These are phyloP conservation scores for Tiaroga cobitis DNA, from an alignment of 2,797 vertebrate species.

Conservation along the genomic window DNA sequence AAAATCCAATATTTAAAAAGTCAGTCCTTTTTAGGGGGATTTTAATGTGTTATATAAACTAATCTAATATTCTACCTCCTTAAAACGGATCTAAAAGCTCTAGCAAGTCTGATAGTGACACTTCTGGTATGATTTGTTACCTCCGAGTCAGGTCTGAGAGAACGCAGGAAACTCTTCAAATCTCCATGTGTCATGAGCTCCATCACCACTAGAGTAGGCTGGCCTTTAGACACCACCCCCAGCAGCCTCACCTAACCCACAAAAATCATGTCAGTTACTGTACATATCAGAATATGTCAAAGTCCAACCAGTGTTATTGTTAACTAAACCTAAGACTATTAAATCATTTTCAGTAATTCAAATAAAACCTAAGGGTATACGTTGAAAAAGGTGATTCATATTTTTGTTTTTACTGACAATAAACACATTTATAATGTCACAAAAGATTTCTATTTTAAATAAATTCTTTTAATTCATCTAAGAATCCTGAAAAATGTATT, in stretches of 20 bases:
- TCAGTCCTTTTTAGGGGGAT: not conserved
- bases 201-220: conserved; percentile 96
- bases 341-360: not conserved
- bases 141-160: conserved; percentile 91
- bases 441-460: not conserved
- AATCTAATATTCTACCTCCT: not conserved
- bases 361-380: not conserved
- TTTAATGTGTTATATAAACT: not conserved
- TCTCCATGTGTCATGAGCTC: conserved; percentile 97
- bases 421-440: not conserved
- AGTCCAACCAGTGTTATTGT: not conserved
- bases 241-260: conserved; percentile 89
- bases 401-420: not conserved
- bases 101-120: not conserved
- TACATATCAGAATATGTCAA: not conserved
- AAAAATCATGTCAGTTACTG: conserved; percentile 11
- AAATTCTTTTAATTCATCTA: not conserved
- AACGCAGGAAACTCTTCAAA: conserved; percentile 92
- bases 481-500: not conserved
- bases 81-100: not conserved
- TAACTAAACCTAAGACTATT: not conserved
- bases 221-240: conserved; percentile 96
- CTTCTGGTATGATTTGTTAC: conserved; percentile 68
- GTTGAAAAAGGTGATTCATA: not conserved
- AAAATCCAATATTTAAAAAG: not conserved